Conservation (phyloP, 2,888 invertebrate species). For the Cremastinae sp. region DNA sequence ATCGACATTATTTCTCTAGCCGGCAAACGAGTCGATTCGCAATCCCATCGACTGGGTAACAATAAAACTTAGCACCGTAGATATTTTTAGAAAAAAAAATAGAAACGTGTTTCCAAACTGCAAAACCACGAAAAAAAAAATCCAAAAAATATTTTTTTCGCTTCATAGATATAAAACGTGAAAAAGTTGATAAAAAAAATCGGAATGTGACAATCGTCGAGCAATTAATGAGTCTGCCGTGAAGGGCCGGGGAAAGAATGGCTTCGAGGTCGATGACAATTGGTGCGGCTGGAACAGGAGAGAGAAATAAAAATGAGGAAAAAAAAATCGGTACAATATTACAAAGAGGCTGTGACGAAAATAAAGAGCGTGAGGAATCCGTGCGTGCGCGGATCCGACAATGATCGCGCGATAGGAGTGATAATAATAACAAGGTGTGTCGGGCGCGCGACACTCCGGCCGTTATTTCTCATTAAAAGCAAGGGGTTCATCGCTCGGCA, state of each 20-base stretch:
- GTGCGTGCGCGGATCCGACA: constrained; percentile 40
- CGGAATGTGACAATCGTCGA: too few species aligned
- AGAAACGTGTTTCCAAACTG: too few species aligned
- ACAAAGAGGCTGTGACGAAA: constrained; percentile 1
- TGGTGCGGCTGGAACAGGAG: background rate
- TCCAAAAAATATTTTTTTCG: too few species aligned
- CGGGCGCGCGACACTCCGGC: constrained; percentile 31
- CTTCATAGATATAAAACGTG: too few species aligned
- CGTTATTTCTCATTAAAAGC: constrained; percentile 80
- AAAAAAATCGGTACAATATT: constrained; percentile 4
- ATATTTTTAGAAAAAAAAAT: too few species aligned
- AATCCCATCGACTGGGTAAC: too few species aligned
- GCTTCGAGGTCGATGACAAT: constrained; percentile 15
- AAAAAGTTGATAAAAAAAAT: too few species aligned
- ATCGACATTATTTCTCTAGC: constrained; percentile 38
- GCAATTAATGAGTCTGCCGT: too few species aligned
- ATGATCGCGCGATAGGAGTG: constrained; percentile 56
- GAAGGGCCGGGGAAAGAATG: too few species aligned
- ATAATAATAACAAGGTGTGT: constrained; percentile 58
- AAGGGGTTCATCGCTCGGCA: constrained; percentile 78
- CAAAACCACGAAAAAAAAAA: too few species aligned
- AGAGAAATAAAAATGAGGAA: too few species aligned
- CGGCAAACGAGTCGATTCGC: constrained; percentile 67
- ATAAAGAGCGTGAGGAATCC: constrained; percentile 12
- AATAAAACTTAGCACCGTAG: too few species aligned